Conservation (phyloP, 2,888 invertebrate genomes). For the Cancer borealis region DNA sequence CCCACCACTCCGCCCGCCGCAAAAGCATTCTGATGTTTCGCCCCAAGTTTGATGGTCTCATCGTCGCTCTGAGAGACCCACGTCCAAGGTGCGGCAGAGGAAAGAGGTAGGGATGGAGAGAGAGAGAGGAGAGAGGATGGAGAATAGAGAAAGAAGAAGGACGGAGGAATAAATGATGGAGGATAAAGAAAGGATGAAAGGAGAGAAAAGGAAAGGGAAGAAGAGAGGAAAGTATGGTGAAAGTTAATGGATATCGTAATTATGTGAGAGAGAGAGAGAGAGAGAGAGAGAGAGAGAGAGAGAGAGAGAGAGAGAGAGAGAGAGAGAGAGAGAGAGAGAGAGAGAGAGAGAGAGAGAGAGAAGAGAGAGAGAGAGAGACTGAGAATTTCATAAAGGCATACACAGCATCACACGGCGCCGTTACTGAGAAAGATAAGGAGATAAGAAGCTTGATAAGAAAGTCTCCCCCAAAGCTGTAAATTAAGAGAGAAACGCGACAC, state of each 20-base stretch:
- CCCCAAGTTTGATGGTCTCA: constrained; percentile 58
- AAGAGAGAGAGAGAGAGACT: neutral
- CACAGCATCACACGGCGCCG: neutral
- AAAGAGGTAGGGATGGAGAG: neutral
- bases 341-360: constrained; percentile 34
- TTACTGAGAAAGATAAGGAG: neutral
- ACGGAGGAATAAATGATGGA: neutral
- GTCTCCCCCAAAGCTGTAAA: neutral
- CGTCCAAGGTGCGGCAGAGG: neutral
- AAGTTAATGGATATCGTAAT: neutral
- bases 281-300: neutral
- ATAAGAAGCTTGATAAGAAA: neutral
- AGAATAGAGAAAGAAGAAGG: neutral
- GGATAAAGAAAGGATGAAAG: neutral
- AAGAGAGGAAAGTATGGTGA: neutral
- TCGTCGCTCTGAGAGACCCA: constrained; percentile 7
- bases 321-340: neutral
- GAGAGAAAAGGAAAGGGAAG: neutral
- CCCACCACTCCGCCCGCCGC: constrained; percentile 43
- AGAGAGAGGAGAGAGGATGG: neutral
- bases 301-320: neutral
- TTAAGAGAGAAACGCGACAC: neutral
- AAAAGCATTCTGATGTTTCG: constrained; percentile 66
- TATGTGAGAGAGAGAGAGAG: neutral
- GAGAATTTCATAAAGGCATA: neutral